Conservation (phyloP, 2,888 invertebrate species). For the Hyposoter didymator region DNA sequence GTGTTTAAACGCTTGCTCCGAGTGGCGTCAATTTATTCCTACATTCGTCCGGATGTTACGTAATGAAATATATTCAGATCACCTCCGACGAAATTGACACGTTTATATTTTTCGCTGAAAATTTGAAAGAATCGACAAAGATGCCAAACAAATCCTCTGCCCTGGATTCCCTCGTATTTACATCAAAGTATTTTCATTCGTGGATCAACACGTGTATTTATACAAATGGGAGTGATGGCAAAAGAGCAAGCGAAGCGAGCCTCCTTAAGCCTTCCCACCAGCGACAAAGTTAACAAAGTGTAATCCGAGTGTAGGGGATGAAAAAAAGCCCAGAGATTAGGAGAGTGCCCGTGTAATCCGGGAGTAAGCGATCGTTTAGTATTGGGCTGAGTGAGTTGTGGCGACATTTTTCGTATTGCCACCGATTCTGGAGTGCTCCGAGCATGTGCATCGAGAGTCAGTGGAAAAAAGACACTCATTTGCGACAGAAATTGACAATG, state of each 20-base stretch:
- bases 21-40: neutral
- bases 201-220: neutral
- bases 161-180: neutral
- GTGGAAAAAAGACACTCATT: neutral
- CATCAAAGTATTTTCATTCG: neutral
- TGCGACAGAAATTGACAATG: neutral
- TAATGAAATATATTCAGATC: neutral
- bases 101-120: too few relatives aligned
- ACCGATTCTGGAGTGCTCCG: constrained; percentile 2
- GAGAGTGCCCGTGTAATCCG: constrained; percentile 71
- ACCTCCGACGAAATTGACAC: neutral
- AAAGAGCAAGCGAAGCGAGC: constrained; percentile 38
- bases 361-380: constrained; percentile 73
- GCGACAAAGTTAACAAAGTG: constrained; percentile 55
- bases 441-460: neutral
- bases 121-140: too few relatives aligned
- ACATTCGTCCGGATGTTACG: neutral
- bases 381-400: constrained; percentile 60
- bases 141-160: neutral
- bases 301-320: constrained; percentile 69
- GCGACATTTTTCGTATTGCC: constrained; percentile 24
- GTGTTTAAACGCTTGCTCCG: neutral
- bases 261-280: constrained; percentile 58
- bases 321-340: constrained; percentile 66
- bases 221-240: neutral